A percentile compares a stretch with the other conserved stretches of the same genome.
These are phyloP conservation scores for Zootoca vivipara DNA, from an alignment of 2,113 vertebrate genomes.

Conservation along the genomic window DNA sequence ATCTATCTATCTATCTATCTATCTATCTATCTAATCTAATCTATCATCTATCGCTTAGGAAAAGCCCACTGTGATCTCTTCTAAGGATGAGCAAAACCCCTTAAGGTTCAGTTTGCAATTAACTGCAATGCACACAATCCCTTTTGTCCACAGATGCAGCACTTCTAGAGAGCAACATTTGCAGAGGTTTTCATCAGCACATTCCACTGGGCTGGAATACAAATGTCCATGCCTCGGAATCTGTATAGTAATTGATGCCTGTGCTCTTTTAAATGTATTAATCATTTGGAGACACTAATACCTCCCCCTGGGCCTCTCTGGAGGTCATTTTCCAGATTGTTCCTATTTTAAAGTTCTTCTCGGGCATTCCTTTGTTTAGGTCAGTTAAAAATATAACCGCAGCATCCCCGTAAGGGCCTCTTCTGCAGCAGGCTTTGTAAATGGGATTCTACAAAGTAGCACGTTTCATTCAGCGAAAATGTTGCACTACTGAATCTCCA, in stretches of 20 bases:
- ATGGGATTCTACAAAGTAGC: neutral
- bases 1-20: too few species aligned
- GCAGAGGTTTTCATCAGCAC: neutral
- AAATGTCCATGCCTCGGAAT: neutral
- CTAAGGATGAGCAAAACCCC: neutral
- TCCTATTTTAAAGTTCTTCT: neutral
- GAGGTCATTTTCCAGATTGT: neutral
- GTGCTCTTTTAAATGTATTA: neutral
- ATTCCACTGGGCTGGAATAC: neutral
- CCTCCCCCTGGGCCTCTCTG: neutral
- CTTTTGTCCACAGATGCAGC: neutral
- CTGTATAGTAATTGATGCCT: neutral
- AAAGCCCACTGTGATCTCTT: neutral
- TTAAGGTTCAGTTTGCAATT: neutral
- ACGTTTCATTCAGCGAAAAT: neutral
- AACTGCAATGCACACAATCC: neutral
- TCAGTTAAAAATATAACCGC: neutral
- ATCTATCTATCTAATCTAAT: too few species aligned
- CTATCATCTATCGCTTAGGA: neutral
- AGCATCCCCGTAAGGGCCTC: neutral
- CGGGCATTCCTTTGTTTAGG: neutral
- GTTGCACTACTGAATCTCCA: neutral
- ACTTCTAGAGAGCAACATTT: neutral
- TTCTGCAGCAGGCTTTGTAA: neutral
- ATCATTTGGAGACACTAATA: constrained; percentile 9